Evolutionary conservation across 2,113 vertebrate species (phyloP), one percentile per base, ranked within the genome.

Genomic region (Peucedramus taeniatus): DNA sequence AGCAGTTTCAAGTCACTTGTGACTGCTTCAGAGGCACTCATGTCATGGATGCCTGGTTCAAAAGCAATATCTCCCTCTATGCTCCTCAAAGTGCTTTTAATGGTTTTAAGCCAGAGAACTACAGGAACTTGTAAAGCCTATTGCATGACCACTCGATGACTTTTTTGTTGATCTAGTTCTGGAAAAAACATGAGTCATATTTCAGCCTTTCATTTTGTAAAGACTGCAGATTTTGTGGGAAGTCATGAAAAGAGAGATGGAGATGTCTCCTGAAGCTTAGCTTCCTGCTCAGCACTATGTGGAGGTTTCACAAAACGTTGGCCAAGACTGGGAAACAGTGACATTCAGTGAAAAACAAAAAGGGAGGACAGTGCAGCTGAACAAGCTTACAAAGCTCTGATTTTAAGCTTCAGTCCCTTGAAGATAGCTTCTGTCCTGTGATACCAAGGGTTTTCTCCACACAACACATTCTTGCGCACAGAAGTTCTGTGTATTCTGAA

Each of bases 381-480:
- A 59, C 35, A 87, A 69, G 40, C 4, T 31, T 79, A 72, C 83
- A n/a, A 37, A 76, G 15, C 15, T 87, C 56, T 68, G 53, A 40
- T 85, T 93, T 94, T 87, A 72, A 35, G 4, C 54, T 81, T 93
- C 39, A 47, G 35, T 54, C 54, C 33, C 54, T 63, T 54, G 60
- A 70, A 91, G 6, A 26, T 11, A 66, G 9, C 39, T 83, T 85
- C 49, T 19, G 8, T 31, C 6, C 11, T 11, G 2, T 33, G 21
- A 42, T 42, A 80, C 28, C 8, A 50, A 2, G 13, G 26, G 3
- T 92, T 79, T 96, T 66, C 49, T 87, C 26, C n/a, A 54, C 22
- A 42, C 7, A 45, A 42, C n/a, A 15, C 14, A 20, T 65, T 61
- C 49, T 80, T 66, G 47, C 19, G 15, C 31, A 61, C 0, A 0